These are phyloP conservation scores for Calephelis virginiensis DNA, from an alignment of 1,140 invertebrate species.

Conservation along the genomic window DNA sequence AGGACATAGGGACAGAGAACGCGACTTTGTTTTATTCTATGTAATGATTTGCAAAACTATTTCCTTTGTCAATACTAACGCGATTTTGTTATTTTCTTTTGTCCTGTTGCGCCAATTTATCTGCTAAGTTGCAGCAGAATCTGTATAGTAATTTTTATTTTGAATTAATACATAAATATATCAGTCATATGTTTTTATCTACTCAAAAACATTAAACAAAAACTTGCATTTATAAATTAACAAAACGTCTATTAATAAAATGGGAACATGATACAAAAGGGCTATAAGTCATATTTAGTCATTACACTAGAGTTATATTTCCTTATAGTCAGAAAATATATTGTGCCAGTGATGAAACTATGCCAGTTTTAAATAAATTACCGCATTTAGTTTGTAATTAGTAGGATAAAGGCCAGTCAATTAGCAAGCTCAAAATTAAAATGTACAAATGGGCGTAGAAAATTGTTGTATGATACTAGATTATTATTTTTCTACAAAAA, in stretches of 20 bases:
- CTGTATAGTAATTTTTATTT: too few relatives aligned
- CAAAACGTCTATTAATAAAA: not conserved
- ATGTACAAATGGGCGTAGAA: slow-evolving; percentile 64
- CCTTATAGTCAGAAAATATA: slow-evolving; percentile 11
- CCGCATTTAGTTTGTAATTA: slow-evolving; percentile 51
- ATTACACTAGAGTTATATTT: not conserved
- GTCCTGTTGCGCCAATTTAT: too few relatives aligned
- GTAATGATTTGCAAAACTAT: too few relatives aligned
- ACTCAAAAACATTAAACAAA: too few relatives aligned
- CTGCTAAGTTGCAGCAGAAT: too few relatives aligned
- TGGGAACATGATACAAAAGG: not conserved
- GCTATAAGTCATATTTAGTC: slow-evolving; percentile 12
- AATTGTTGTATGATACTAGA: slow-evolving; percentile 48
- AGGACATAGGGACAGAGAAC: too few relatives aligned
- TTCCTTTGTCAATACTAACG: too few relatives aligned
- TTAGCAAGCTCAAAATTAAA: slow-evolving; percentile 67
- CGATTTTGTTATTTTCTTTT: too few relatives aligned
- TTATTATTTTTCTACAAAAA: slow-evolving; percentile 39
- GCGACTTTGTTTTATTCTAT: too few relatives aligned
- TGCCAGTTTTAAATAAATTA: slow-evolving; percentile 46
- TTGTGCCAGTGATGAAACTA: slow-evolving; percentile 43
- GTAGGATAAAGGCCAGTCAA: slow-evolving; percentile 70
- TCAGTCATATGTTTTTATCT: too few relatives aligned
- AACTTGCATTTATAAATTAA: not conserved
- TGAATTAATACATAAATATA: too few relatives aligned